phyloP scores from a whole-genome alignment of 92 coral and sea anemone species.

The Blastomussa wellsi region DNA sequence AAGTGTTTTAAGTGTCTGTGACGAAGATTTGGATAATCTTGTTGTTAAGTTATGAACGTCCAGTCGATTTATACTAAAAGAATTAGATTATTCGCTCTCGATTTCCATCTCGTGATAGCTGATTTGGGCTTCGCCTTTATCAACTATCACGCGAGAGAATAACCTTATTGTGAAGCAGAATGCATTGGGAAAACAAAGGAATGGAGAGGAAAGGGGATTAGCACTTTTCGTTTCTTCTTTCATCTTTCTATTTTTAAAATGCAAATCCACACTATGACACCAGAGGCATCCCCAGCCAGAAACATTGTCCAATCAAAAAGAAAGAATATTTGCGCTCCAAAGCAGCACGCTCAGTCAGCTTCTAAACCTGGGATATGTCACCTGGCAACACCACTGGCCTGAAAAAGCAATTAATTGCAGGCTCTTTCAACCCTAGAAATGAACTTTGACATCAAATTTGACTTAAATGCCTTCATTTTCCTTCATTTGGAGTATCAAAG shows the following conservation, averaged over 20 bases:
- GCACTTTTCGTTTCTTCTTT: not conserved
- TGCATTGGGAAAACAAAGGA: not conserved
- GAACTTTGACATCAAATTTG: not conserved
- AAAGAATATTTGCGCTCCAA: not conserved
- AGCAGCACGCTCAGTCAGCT: not conserved
- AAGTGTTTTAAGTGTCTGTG: too few relatives aligned
- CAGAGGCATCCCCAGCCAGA: not conserved
- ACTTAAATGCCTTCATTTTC: too few relatives aligned
- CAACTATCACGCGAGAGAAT: not conserved
- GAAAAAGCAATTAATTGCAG: not conserved
- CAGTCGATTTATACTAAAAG: too few relatives aligned
- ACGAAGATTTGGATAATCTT: too few relatives aligned
- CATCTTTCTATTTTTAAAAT: too few relatives aligned
- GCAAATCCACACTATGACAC: not conserved
- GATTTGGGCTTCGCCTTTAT: too few relatives aligned
- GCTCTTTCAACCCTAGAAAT: not conserved
- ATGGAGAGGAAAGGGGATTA: not conserved
- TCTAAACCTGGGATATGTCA: not conserved
- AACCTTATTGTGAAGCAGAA: not conserved
- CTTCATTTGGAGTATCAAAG: not conserved
- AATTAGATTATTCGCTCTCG: too few relatives aligned
- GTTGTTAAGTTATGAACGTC: too few relatives aligned
- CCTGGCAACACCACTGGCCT: not conserved
- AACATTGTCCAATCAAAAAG: not conserved
- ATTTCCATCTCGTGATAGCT: too few relatives aligned